Evolutionary conservation across 2,888 invertebrate genomes (phyloP), one percentile per base, ranked within the genome.

Genomic region (Globia sparganii): DNA sequence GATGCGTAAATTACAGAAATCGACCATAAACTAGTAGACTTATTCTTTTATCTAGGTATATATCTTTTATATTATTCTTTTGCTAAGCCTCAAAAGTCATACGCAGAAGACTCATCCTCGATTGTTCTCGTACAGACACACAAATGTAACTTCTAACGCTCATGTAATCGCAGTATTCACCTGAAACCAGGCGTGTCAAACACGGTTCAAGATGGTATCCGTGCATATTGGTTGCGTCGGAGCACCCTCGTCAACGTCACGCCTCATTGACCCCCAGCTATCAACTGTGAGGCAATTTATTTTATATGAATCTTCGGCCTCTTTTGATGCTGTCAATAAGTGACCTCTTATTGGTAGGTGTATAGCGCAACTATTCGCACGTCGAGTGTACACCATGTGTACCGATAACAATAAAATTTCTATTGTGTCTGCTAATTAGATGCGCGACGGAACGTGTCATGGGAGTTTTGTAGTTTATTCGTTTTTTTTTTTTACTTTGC

Each of bases 241-340:
- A 87, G 84, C 65, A 96, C 96, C 96, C 96, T 95, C 94, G 95
- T 96, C 96, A 96, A 95, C 88, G 96, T 95, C 95, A 93, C 91
- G 94, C 92, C 95, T 95, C 95, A 96, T 96, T 96, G 96, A 96
- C 95, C 93, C 93, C 91, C 91, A 88, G 93, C 93, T 94, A 95
- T 96, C 95, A 94, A 94, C 94, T 95, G 93, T 90, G 93, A 94
- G 93, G 91, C 94, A 94, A 96, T 96, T 96, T 96, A 95, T 95
- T 95, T 95, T 95, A 94, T 96, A 96, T 95, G 95, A 95, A 95
- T 95, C 94, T 94, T 93, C 92, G 91, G 92, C 89, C 90, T 91
- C 91, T 92, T 92, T 93, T 94, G 93, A 92, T 89, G 92, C 93
- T 94, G 94, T 95, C 95, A 94, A 92, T 91, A 92, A 91, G 90